Evolutionary conservation across 2,888 invertebrate genomes (phyloP).

Genomic region (Drosophila limbata): DNA sequence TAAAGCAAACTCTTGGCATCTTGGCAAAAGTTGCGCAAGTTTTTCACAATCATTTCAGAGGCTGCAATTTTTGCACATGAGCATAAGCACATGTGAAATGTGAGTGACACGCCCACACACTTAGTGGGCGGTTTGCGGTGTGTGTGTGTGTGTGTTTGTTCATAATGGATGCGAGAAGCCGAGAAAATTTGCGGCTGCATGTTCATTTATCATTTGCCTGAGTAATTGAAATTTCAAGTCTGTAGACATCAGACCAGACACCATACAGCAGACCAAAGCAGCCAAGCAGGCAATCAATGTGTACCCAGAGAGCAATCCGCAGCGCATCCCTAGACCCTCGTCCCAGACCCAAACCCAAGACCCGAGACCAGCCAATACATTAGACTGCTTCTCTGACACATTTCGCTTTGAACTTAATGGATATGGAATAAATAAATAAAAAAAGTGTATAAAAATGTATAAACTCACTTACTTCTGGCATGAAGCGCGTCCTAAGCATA

Average conservation of each 20-base stretch:
- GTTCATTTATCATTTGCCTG: slow-evolving; percentile 80
- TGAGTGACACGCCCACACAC: slow-evolving; percentile 74
- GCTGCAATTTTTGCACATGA: slow-evolving; percentile 54
- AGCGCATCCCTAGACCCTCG: slow-evolving; percentile 39
- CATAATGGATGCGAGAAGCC: slow-evolving; percentile 76
- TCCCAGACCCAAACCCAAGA: background rate
- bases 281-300: slow-evolving; percentile 45
- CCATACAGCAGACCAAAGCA: slow-evolving; percentile 17
- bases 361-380: slow-evolving; percentile 65
- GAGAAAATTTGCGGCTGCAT: slow-evolving; percentile 79
- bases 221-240: slow-evolving; percentile 79
- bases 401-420: slow-evolving; percentile 79
- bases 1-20: slow-evolving; percentile 28
- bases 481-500: slow-evolving; percentile 48
- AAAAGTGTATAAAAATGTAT: slow-evolving; percentile 54
- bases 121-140: slow-evolving; percentile 69
- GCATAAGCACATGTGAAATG: slow-evolving; percentile 29
- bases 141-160: slow-evolving; percentile 52
- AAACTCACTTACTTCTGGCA: slow-evolving; percentile 56
- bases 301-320: slow-evolving; percentile 40
- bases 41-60: slow-evolving; percentile 60
- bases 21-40: slow-evolving; percentile 49
- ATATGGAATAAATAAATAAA: slow-evolving; percentile 75
- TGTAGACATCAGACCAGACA: slow-evolving; percentile 45
- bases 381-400: slow-evolving; percentile 71